Evolutionary conservation across 2,797 vertebrate genomes (phyloP), one percentile per base, ranked within the genome.

Genomic region (Valencia hispanica): DNA sequence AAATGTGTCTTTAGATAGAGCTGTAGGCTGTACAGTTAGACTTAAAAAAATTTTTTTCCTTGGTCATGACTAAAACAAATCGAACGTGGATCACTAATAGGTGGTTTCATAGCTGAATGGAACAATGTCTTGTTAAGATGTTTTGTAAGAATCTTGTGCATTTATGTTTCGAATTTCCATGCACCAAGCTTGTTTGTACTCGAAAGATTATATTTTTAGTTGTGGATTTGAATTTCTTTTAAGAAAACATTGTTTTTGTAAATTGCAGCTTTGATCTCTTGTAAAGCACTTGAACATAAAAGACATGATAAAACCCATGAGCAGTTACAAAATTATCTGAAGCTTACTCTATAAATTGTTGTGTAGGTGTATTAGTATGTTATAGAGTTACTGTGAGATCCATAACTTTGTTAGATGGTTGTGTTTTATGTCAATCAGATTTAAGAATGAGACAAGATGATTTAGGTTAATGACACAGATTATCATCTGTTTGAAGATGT

Each of bases 401-500:
- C 74, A 77, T 78, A 59, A 77, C 68, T 86, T 87, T 77, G 87
- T 82, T 82, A 65, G 11, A 36, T 55, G 53, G 68, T 59, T 61
- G 71, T 57, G 55, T 71, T 47, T 45, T 22, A 22, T 34, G 39
- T 66, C 20, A 32, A 22, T 9, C 4, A 22, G 39, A 66, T 20
- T 10, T 66, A 66, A 41, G 15, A 39, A 25, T 41, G 12, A 66
- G 34, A 57, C 73, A 77, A 70, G 76, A 90, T n/a, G n/a, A 93
- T 91, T 87, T 86, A 88, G 90, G 91, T 92, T 87, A 91, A 84
- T 86, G 86, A 91, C 81, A 84, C 79, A 72, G 66, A 15, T 53
- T 79, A 72, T 83, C 92, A 92, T 93, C 93, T 94, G 92, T 79
- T 84, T 76, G 72, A 63, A 80, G 79, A 55, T 87, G 90, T 86